Evolutionary conservation across 2,113 vertebrate genomes (phyloP).

Genomic region (Xiphorhynchus elegans): DNA sequence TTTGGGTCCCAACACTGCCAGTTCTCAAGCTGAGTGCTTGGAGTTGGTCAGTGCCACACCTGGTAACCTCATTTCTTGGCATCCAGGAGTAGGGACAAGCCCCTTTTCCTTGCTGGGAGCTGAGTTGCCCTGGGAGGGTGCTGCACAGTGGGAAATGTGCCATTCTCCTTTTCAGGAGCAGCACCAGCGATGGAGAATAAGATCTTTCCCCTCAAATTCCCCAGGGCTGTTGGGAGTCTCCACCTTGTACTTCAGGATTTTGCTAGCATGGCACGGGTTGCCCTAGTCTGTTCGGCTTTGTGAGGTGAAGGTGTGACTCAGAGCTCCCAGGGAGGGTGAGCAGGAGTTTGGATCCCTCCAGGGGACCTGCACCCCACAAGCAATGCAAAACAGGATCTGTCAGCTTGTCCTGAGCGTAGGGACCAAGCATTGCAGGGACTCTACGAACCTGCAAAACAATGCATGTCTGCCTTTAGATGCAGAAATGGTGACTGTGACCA

Average conservation of each 20-base stretch:
- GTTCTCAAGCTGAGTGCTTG: neutral
- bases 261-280: neutral
- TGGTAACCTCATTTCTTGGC: neutral
- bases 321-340: neutral
- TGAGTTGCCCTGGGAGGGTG: neutral
- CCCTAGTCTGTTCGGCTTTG: neutral
- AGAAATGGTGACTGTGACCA: neutral
- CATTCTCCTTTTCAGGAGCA: neutral
- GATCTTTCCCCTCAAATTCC: neutral
- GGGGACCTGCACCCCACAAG: neutral
- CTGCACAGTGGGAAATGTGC: neutral
- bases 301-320: neutral
- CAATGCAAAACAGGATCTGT: neutral
- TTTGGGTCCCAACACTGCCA: neutral
- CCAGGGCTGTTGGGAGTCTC: neutral
- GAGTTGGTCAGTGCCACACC: accelerated
- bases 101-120: neutral
- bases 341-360: neutral
- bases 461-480: neutral
- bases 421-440: neutral
- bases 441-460: neutral
- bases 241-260: neutral
- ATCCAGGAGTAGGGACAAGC: neutral
- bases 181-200: neutral
- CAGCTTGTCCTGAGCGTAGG: neutral